Evolutionary conservation across 2,888 invertebrate species (phyloP).

Genomic region (Physocephala rufipes): DNA sequence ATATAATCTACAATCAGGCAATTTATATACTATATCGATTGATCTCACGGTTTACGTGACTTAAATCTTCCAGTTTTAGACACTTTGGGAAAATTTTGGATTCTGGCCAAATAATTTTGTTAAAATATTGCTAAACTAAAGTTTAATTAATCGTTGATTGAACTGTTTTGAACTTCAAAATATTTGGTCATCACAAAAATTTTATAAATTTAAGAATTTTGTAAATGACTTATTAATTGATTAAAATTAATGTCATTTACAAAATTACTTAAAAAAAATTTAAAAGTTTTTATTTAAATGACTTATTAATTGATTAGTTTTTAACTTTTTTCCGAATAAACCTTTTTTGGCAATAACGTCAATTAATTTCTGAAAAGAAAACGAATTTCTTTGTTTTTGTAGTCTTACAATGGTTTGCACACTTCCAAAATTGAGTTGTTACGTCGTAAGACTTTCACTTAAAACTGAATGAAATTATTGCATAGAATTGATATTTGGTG

Average conservation of each 20-base stretch:
- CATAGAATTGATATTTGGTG: conserved; percentile 14
- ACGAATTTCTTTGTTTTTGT: conserved; percentile 41
- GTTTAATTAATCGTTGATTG: too few species aligned
- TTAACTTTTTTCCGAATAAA: conserved; percentile 34
- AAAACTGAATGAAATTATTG: conserved; percentile 30
- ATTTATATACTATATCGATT: too few species aligned
- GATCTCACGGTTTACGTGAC: too few species aligned
- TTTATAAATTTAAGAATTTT: too few species aligned
- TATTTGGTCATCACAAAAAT: too few species aligned
- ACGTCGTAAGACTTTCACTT: conserved; percentile 33
- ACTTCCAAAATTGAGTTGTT: conserved; percentile 18
- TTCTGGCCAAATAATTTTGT: conserved; percentile 32
- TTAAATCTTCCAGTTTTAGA: too few species aligned
- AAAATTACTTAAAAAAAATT: too few species aligned
- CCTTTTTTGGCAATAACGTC: background rate
- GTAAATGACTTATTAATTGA: too few species aligned
- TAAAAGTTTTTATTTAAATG: too few species aligned
- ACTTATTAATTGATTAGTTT: background rate
- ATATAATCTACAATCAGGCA: too few species aligned
- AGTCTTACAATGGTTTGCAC: background rate
- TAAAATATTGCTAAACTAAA: conserved; percentile 6
- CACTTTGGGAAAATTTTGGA: conserved; percentile 11
- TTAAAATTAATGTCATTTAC: too few species aligned
- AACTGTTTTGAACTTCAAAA: too few species aligned
- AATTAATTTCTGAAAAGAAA: conserved; percentile 42